Evolutionary conservation across 2,113 vertebrate genomes (phyloP).

Genomic region (Marmota flaviventris): DNA sequence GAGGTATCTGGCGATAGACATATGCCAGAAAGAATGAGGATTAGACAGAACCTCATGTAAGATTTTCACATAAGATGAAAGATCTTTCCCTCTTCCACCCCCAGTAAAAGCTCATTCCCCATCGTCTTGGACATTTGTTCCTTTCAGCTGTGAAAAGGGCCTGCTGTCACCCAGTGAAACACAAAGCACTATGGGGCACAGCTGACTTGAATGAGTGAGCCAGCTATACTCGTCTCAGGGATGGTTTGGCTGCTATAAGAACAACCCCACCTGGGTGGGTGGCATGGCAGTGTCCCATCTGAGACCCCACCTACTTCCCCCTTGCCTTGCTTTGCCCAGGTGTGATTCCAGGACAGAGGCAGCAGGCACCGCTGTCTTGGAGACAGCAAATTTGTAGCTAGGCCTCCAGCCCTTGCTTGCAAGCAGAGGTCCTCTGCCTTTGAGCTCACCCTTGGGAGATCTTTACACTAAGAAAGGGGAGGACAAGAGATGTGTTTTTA

Average conservation of each 20-base stretch:
- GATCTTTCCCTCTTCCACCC: background rate
- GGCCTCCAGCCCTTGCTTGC: background rate
- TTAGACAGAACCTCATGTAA: background rate
- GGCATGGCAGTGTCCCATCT: background rate
- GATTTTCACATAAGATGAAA: background rate
- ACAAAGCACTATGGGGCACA: background rate
- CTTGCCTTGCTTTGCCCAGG: background rate
- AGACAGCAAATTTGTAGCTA: background rate
- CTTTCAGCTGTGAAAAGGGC: background rate
- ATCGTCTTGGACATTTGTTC: background rate
- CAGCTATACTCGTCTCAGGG: background rate
- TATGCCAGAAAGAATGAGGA: background rate
- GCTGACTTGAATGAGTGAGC: background rate
- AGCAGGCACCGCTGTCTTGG: accelerated
- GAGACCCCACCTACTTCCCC: background rate
- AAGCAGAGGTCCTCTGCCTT: background rate
- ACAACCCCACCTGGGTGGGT: background rate
- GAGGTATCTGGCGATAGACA: background rate
- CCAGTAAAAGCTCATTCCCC: background rate
- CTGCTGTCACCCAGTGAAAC: background rate
- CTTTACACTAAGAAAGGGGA: background rate
- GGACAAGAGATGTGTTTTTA: background rate
- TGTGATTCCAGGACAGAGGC: background rate
- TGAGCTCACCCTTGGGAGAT: background rate
- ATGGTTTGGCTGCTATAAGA: background rate